These are phyloP conservation scores for Xylophagus ater DNA, from an alignment of 2,888 invertebrate species.

Conservation along the genomic window DNA sequence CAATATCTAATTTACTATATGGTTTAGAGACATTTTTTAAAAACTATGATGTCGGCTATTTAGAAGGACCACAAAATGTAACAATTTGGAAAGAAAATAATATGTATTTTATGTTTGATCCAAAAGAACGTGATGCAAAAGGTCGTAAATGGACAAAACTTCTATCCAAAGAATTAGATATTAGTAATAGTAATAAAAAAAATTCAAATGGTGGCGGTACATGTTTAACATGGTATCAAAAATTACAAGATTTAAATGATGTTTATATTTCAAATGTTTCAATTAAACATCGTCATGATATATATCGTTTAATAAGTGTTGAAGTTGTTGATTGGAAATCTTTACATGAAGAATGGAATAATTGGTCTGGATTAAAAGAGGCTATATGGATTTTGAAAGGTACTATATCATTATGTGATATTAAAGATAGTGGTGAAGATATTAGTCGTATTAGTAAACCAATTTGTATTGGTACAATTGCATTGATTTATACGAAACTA, in stretches of 20 bases:
- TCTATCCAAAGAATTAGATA: constrained; percentile 12
- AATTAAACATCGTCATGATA: constrained; percentile 23
- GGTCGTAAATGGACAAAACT: constrained; percentile 21
- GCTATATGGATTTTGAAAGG: constrained; percentile 37
- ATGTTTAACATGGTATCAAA: constrained; percentile 34
- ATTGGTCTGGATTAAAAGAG: constrained; percentile 26
- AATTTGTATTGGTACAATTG: constrained; percentile 13
- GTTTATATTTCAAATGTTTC: constrained; percentile 35
- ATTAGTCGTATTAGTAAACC: constrained; percentile 10
- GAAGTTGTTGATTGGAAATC: constrained; percentile 29
- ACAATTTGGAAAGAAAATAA: constrained; percentile 39
- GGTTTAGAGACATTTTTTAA: constrained; percentile 34
- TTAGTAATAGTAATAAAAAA: neutral
- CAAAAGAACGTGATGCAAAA: constrained; percentile 34
- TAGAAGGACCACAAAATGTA: constrained; percentile 35
- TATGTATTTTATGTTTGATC: constrained; percentile 39
- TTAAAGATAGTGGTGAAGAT: constrained; percentile 9
- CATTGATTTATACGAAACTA: constrained; percentile 10
- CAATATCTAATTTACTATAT: constrained; percentile 29
- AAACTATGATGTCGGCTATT: constrained; percentile 31
- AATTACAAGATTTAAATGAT: constrained; percentile 31
- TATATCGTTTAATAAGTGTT: constrained; percentile 32
- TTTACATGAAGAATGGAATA: constrained; percentile 30
- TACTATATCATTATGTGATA: constrained; percentile 24
- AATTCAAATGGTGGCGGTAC: constrained; percentile 27